Evolutionary conservation across 2,797 vertebrate genomes (phyloP), one percentile per base, ranked within the genome.

Genomic region (Myotis pilosus): DNA sequence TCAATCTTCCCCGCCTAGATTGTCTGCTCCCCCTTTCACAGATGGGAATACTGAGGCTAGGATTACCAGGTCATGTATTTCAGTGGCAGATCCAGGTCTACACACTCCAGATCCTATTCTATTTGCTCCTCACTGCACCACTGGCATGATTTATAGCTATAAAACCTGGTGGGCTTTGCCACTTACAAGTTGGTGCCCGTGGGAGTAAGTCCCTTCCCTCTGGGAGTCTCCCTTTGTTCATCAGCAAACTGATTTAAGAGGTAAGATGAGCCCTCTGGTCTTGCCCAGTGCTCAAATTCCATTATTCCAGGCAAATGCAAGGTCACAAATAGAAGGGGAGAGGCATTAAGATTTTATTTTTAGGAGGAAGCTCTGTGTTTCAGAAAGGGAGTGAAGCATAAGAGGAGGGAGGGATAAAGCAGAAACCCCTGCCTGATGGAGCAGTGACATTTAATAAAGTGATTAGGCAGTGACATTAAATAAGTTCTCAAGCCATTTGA

Each of bases 391-490:
- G 60, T 25, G 22, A 82, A 69, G 80, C 49, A 10, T 8, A 49
- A 69, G 57, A 78, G 66, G 88, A 92, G 55, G 28, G 85, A 93
- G 53, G 44, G 47, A 53, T 64, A 28, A 93, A 92, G 80, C 87
- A 72, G 82, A 91, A 71, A 80, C 68, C 33, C 81, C 53, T 94
- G 94, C 82, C 78, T 36, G 20, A 19, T 13, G 44, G 93, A 92
- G 96, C 96, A 95, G 87, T 97, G 97, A 95, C 95, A 97, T 97
- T 97, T 97, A 88, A 88, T 96, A 93, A 96, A 97, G 62, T 94
- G 95, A 97, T 97, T 97, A 97, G 87, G 92, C 97, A 95, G 94
- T 97, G 97, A 96, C 97, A 97, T 97, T 97, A 97, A 97, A 87
- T 95, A 94, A 78, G 85, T 93, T 96, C 91, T 97, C 92, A 94